Conservation (phyloP, 2,113 vertebrate genomes). For the Python bivittatus region DNA sequence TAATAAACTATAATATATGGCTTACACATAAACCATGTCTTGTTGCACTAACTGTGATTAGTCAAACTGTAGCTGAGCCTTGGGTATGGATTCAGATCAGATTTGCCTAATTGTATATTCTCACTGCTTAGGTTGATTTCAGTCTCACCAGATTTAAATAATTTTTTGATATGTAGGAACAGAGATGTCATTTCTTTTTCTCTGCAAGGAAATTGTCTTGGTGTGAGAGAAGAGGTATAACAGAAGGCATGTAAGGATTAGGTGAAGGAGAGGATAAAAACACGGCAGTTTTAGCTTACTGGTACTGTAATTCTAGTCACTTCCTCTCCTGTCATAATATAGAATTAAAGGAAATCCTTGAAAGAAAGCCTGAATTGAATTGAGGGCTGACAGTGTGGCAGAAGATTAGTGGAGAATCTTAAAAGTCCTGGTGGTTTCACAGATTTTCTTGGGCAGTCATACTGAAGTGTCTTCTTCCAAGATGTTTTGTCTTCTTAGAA, state of each 20-base stretch:
- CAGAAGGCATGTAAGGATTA: background rate
- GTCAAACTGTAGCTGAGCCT: background rate
- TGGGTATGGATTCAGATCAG: background rate
- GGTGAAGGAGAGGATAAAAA: background rate
- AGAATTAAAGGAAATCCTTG: background rate
- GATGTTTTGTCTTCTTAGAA: background rate
- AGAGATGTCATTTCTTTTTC: background rate
- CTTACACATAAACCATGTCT: background rate
- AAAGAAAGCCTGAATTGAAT: background rate
- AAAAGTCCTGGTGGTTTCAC: background rate
- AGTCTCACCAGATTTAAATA: background rate
- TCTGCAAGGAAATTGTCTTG: background rate
- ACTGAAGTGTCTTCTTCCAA: background rate
- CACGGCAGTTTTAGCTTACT: background rate
- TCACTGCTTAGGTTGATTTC: background rate
- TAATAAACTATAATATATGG: background rate
- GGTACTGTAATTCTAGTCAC: background rate
- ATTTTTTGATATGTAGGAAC: background rate
- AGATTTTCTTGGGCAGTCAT: background rate
- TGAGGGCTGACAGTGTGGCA: background rate
- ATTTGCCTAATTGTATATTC: background rate
- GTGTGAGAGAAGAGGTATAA: background rate
- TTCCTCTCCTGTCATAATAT: background rate
- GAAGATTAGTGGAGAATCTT: background rate
- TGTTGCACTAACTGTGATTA: background rate